A percentile compares a stretch with the other conserved stretches of the same genome.
phyloP scores from a whole-genome alignment of 2,113 vertebrate species.

The Rana temporaria region DNA sequence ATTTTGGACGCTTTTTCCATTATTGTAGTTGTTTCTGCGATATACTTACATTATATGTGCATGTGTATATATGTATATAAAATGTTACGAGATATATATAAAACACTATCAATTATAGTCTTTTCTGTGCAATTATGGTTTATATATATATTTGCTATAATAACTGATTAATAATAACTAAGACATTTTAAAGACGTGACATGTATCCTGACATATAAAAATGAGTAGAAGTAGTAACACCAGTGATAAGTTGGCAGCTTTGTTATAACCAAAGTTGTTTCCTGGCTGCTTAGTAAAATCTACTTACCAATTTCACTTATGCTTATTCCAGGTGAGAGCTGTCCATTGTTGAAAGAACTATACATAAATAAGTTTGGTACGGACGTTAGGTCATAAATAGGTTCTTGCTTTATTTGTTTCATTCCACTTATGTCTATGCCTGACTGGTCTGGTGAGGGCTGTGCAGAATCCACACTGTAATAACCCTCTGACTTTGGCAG shows the following conservation, averaged over 20 bases:
- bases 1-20: too few relatives aligned
- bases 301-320: constrained; percentile 94
- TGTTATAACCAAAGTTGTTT: not conserved
- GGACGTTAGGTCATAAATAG: constrained; percentile 96
- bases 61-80: too few relatives aligned
- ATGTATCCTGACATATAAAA: too few relatives aligned
- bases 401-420: constrained; percentile 99
- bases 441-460: constrained; percentile 96
- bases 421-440: constrained; percentile 97
- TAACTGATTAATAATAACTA: too few relatives aligned
- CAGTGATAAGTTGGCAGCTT: not conserved
- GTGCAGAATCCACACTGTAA: constrained; percentile 92
- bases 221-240: too few relatives aligned
- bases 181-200: too few relatives aligned
- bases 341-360: constrained; percentile 92
- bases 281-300: not conserved
- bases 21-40: too few relatives aligned
- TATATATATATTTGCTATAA: too few relatives aligned
- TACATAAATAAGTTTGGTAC: constrained; percentile 98
- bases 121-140: too few relatives aligned
- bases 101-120: too few relatives aligned
- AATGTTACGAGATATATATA: too few relatives aligned
- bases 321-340: constrained; percentile 86
- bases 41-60: too few relatives aligned
- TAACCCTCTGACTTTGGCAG: constrained; percentile 92